These are phyloP conservation scores for Cheilosia soror DNA, from an alignment of 2,888 invertebrate species.

Conservation along the genomic window DNA sequence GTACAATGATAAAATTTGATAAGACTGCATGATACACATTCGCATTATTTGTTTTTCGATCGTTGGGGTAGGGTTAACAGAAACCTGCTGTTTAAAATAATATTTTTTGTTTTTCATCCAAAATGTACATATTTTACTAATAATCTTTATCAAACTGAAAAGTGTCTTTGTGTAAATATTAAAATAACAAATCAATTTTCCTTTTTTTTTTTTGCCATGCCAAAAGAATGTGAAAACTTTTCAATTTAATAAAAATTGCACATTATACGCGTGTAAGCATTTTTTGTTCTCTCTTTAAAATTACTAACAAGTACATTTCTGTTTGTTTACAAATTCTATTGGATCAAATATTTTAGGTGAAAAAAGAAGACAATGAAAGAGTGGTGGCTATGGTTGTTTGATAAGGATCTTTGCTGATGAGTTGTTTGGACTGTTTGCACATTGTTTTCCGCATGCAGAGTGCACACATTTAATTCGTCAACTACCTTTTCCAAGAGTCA, in stretches of 20 bases:
- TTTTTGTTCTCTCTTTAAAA: slow-evolving; percentile 12
- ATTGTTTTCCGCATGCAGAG: slow-evolving; percentile 44
- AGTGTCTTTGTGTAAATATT: slow-evolving; percentile 14
- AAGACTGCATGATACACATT: slow-evolving; percentile 41
- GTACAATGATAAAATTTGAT: slow-evolving; percentile 34
- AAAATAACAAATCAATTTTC: slow-evolving; percentile 19
- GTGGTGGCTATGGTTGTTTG: slow-evolving; percentile 8
- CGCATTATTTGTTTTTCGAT: slow-evolving; percentile 8
- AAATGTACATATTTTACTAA: slow-evolving; percentile 10
- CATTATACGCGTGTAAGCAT: slow-evolving; percentile 18
- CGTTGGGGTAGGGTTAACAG: slow-evolving; percentile 19
- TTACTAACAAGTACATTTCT: too few relatives aligned
- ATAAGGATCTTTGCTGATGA: slow-evolving; percentile 52
- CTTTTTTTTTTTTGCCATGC: slow-evolving; percentile 40
- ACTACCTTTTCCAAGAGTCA: slow-evolving; percentile 8
- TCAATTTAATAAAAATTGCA: slow-evolving; percentile 70
- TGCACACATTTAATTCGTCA: neutral
- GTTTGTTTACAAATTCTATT: slow-evolving; percentile 3
- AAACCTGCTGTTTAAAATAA: slow-evolving; percentile 39
- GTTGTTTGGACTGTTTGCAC: slow-evolving; percentile 25
- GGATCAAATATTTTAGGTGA: slow-evolving; percentile 23
- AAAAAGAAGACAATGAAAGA: neutral
- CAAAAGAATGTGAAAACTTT: slow-evolving; percentile 46
- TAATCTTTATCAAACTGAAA: slow-evolving; percentile 64
- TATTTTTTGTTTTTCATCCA: slow-evolving; percentile 1